These are phyloP conservation scores for Perizoma affinitatum DNA, from an alignment of 2,888 invertebrate species.

Conservation along the genomic window DNA sequence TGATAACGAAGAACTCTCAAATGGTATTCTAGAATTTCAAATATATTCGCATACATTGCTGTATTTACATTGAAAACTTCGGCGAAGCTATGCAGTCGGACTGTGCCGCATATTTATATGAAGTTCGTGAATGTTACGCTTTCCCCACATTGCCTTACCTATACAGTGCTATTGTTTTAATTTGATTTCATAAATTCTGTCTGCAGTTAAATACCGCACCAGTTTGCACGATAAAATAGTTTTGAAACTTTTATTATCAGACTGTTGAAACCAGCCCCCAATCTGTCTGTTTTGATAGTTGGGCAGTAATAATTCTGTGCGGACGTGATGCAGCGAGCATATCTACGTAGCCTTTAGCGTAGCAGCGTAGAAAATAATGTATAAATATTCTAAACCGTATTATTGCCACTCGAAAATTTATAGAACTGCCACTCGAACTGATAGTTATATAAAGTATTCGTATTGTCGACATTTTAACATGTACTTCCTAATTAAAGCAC, in stretches of 20 bases:
- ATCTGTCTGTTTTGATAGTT: no score
- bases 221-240: not conserved
- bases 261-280: no score
- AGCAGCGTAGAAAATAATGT: not conserved
- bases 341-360: not conserved
- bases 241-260: not conserved
- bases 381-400: no score
- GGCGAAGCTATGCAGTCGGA: conserved; percentile 11
- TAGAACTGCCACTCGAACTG: no score
- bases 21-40: no score
- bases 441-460: no score
- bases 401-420: no score
- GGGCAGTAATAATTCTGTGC: not conserved
- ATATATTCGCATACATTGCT: no score
- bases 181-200: conserved; percentile 17
- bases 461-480: conserved; percentile 1
- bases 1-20: no score
- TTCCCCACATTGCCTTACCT: conserved; percentile 14
- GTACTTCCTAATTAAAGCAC: conserved; percentile 52
- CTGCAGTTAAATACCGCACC: conserved; percentile 5
- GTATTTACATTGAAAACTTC: conserved; percentile 13
- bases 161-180: conserved; percentile 14
- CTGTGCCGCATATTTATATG: conserved; percentile 23
- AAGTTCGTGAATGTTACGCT: conserved; percentile 21
- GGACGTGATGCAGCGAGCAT: not conserved